Base-by-base conservation (phyloP, 2,888 invertebrate species). In the Nezara viridula region DNA sequence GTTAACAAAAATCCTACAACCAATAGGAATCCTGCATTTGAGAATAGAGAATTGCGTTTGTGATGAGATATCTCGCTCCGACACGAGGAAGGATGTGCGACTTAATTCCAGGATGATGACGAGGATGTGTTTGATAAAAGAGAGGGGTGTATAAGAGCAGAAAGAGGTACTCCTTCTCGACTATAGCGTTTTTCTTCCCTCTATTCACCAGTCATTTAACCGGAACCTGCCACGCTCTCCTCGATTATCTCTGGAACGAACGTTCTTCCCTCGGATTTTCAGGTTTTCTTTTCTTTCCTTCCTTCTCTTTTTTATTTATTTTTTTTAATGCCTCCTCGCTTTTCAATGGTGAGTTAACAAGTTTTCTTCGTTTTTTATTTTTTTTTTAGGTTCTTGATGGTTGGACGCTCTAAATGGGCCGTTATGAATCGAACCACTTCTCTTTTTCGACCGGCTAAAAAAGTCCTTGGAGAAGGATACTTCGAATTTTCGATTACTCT, bases 181-280 rank as follows among this genome's bases (percentile, higher is more conserved):
- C 81, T 44, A 81, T n/a, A 44, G 44, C 81, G 55, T 86, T 86
- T 86, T 86, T 40, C 50, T 55, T 55, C 60, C 50, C n/a, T 40
- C 86, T 86, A 86, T 86, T 86, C 86, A 86, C 24, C 16, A n/a
- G 50, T 37, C 50, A 55, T 86, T 86, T 86, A 86, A 86, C 86
- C 86, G 55, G 50, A 86, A 55, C 86, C 27, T 52, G 86, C 32
- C 86, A 86, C 86, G 86, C 86, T 86, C 86, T 86, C 86, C 37
- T 32, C 50, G 37, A 52, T 86, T 52, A 86, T 55, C 50, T 55
- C 86, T 37, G 86, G 55, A 55, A 86, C 86, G 86, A 86, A 86
- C 60, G 44, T 50, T n/a, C 86, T 55, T 55, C 50, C 37, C 60
- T 44, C 9, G 81, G 40, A 81, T 81, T 81, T 81, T 81, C 81